Evolutionary conservation across 2,113 vertebrate genomes (phyloP), one percentile per base, ranked within the genome.

Genomic region (Ceyx melanurus): DNA sequence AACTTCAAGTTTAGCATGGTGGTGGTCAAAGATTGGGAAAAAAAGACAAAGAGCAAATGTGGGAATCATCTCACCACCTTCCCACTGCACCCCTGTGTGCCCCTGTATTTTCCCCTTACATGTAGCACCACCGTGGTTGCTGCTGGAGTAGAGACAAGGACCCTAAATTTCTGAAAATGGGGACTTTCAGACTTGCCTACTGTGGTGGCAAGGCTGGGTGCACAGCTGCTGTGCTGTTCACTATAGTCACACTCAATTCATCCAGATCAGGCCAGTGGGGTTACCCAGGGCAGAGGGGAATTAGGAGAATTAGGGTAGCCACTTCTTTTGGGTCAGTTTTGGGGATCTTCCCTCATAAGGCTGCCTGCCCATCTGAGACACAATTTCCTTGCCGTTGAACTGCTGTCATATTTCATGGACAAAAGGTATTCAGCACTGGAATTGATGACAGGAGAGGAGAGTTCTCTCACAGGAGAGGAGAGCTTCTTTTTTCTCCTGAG

Each of bases 161-260:
- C 12, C 13, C 20, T 14, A 35, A 22, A 15, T 37, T 54, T 80
- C 26, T 54, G 42, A 66, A 66, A 73, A 66, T 0, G 1, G 57
- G 15, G 14, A 21, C 5, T 67, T 82, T 54, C 51, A 29, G 66
- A 51, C 5, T 16, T 51, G 31, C 9, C 22, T 33, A 3, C 1
- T 2, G 29, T 2, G 0, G 11, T 2, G 3, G 33, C 58, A 64
- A 71, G 51, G 11, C 61, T 3, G 4, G 58, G 48, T 28, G 50
- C 0, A 0, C 0, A 2, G 16, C 25, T 65, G 50, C 43, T 23
- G 20, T 0, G 3, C 13, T 68, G 43, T 15, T 82, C 29, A 70
- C 37, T 0, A 0, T 31, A 77, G 43, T 43, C 11, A 2, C 16
- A 6, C 4, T 33, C 1, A 0, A 20, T 61, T 54, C 64, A 42